Evolutionary conservation across 2,888 invertebrate genomes (phyloP).

Genomic region (Cecidostiba fungosa): DNA sequence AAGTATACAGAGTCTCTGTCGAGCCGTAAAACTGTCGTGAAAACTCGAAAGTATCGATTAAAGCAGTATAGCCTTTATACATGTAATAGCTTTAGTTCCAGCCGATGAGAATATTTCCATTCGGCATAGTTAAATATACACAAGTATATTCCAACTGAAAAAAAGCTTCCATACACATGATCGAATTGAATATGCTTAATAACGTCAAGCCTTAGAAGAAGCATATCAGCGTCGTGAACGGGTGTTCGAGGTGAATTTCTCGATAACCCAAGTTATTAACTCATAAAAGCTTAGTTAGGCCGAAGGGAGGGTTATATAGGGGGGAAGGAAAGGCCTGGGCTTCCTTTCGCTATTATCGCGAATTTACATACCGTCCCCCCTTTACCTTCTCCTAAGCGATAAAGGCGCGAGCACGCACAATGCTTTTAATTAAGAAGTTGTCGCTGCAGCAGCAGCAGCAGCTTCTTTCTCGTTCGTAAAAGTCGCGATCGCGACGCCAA

Average conservation of each 20-base stretch:
- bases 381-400: constrained; percentile 24
- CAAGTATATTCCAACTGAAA: not conserved
- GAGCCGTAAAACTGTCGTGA: constrained; percentile 53
- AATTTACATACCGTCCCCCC: constrained; percentile 76
- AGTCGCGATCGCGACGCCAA: not conserved
- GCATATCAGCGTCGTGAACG: not conserved
- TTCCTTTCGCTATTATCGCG: constrained; percentile 74
- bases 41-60: constrained; percentile 60
- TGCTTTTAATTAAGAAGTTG: constrained; percentile 78
- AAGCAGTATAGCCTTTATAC: constrained; percentile 17
- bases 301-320: too few relatives aligned
- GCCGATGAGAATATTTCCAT: constrained; percentile 47
- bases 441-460: constrained; percentile 62
- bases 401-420: constrained; percentile 70
- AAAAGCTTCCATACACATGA: not conserved
- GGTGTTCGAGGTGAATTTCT: constrained; percentile 73
- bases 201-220: constrained; percentile 25
- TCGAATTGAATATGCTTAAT: constrained; percentile 53
- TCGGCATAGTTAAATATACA: not conserved
- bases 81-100: not conserved
- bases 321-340: constrained; percentile 60
- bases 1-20: constrained; percentile 21
- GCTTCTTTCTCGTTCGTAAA: not conserved
- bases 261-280: constrained; percentile 80
- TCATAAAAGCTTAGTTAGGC: constrained; percentile 79